Percentiles rank a stretch among this genome's conserved stretches.
Conservation (phyloP, 2,113 vertebrate genomes). For the Rhodinocichla rosea region DNA sequence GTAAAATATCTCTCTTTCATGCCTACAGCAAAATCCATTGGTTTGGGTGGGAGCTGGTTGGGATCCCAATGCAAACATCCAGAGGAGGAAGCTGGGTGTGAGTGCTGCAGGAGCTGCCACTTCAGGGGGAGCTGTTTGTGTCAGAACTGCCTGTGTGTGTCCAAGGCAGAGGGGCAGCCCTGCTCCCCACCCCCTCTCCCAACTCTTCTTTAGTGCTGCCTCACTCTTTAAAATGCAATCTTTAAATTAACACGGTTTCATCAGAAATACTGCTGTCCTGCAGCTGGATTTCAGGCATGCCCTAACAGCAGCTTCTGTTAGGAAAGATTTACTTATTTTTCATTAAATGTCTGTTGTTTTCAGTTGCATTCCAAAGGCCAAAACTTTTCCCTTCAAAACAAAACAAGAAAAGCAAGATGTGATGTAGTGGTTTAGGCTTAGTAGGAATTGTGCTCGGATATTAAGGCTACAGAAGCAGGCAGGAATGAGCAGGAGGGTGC, state of each 20-base stretch:
- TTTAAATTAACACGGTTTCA: not conserved
- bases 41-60: not conserved
- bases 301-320: not conserved
- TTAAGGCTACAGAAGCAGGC: not conserved
- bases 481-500: not conserved
- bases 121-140: not conserved
- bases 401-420: not conserved
- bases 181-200: not conserved
- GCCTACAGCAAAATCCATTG: not conserved
- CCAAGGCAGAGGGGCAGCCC: constrained; percentile 5
- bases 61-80: not conserved
- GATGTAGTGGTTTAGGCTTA: not conserved
- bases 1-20: not conserved
- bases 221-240: not conserved
- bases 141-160: not conserved
- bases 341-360: not conserved
- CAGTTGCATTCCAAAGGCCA: not conserved
- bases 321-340: not conserved
- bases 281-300: not conserved
- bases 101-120: not conserved
- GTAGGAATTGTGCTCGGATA: not conserved
- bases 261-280: not conserved
- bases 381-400: not conserved
- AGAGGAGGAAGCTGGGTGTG: not conserved
- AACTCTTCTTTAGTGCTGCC: not conserved